Conservation (phyloP, 2,113 vertebrate genomes). For the Progne subis region DNA sequence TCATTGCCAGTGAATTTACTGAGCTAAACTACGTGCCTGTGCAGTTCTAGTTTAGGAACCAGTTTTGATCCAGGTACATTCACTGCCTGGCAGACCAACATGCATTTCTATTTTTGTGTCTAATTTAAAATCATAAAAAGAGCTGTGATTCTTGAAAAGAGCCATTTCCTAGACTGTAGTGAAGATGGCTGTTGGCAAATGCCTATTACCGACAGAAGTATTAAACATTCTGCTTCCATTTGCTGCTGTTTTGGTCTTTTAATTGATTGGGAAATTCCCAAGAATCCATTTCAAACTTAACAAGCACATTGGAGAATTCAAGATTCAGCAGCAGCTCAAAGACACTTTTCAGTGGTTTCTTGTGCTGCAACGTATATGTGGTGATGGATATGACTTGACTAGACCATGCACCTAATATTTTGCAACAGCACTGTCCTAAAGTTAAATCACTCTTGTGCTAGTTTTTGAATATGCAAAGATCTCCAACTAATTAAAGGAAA, state of each 20-base stretch:
- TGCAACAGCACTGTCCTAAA: background rate
- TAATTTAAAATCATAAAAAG: background rate
- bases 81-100: background rate
- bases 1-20: background rate
- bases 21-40: background rate
- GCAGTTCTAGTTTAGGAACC: background rate
- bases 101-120: background rate
- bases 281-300: background rate
- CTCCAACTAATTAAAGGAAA: background rate
- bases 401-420: background rate
- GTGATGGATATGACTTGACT: too few relatives aligned
- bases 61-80: background rate
- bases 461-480: background rate
- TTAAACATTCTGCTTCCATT: background rate
- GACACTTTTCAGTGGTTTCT: background rate
- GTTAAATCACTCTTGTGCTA: background rate
- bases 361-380: background rate
- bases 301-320: background rate
- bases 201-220: background rate
- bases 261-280: background rate
- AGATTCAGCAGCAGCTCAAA: background rate
- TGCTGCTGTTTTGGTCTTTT: background rate
- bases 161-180: background rate
- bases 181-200: background rate
- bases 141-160: background rate